Evolutionary conservation across 2,888 invertebrate species (phyloP).

Genomic region (Drosophila nr. perissopoda): DNA sequence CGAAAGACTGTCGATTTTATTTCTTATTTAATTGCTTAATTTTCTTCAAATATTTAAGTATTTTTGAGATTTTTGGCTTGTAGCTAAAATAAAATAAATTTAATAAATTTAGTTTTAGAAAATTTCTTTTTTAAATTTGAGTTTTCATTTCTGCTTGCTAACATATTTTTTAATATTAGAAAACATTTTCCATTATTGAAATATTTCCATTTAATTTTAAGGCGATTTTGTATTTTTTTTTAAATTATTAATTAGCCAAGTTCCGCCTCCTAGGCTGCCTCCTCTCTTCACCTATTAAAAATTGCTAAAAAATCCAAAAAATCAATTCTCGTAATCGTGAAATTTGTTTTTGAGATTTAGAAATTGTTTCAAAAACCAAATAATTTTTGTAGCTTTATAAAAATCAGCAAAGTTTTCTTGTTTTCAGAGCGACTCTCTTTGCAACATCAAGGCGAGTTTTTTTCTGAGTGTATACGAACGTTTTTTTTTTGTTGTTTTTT

Average conservation of each 20-base stretch:
- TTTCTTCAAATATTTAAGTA: neutral
- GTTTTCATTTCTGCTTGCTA: neutral
- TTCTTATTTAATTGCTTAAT: neutral
- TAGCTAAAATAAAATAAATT: neutral
- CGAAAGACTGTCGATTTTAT: neutral
- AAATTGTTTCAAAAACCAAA: too few species aligned
- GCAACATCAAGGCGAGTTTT: neutral
- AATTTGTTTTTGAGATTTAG: neutral
- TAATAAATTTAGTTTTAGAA: neutral
- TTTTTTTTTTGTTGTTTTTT: slow-evolving; percentile 18
- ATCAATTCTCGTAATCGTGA: neutral
- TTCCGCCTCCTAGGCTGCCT: too few species aligned
- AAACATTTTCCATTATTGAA: neutral
- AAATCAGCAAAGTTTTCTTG: neutral
- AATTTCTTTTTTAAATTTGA: neutral
- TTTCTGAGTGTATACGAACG: neutral
- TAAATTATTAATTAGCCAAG: neutral
- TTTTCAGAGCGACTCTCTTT: neutral
- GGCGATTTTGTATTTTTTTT: neutral
- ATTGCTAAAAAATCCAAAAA: neutral
- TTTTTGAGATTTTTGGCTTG: neutral
- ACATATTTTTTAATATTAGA: neutral
- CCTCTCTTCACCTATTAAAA: too few species aligned
- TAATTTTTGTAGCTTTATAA: neutral
- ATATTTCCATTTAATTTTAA: neutral